Conservation (phyloP, 30 jellyfish, hydroid and myxozoan species). For the Sanderia malayensis region DNA sequence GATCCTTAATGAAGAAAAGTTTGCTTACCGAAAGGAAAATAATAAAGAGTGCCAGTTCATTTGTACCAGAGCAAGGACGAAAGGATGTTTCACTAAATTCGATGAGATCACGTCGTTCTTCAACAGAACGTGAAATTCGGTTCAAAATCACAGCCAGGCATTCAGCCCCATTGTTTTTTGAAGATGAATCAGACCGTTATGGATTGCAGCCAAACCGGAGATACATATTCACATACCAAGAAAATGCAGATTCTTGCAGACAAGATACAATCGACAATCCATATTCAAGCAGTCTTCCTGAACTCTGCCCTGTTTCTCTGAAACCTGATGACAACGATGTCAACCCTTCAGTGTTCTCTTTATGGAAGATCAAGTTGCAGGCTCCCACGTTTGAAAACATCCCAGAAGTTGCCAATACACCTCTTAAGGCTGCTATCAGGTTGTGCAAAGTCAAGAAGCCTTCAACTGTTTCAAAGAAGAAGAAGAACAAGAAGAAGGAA, state of each 20-base stretch:
- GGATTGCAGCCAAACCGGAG: slow-evolving; percentile 16
- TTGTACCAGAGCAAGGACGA: background rate
- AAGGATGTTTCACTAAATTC: background rate
- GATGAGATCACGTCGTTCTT: background rate
- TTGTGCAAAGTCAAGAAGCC: slow-evolving; percentile 19
- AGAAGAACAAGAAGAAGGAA: slow-evolving; percentile 16
- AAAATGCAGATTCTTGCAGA: slow-evolving; percentile 26
- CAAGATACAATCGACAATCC: slow-evolving; percentile 27
- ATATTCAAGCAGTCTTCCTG: slow-evolving; percentile 3
- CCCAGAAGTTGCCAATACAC: background rate
- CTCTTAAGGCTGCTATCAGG: slow-evolving; percentile 12
- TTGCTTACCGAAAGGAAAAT: background rate
- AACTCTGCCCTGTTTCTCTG: slow-evolving; percentile 13
- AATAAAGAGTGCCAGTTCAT: background rate
- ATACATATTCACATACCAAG: slow-evolving; percentile 24
- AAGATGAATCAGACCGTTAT: slow-evolving; percentile 1
- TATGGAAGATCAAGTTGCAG: slow-evolving; percentile 20
- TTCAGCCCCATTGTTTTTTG: slow-evolving; percentile 9
- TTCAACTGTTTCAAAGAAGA: background rate
- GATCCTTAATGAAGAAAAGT: background rate
- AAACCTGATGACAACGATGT: background rate
- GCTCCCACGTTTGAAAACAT: background rate
- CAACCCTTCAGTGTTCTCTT: slow-evolving; percentile 21
- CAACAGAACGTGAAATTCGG: slow-evolving; percentile 6
- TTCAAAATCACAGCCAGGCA: slow-evolving; percentile 7